These are phyloP conservation scores for Entosphenus tridentatus DNA, from an alignment of 2,113 vertebrate genomes.

Conservation along the genomic window DNA sequence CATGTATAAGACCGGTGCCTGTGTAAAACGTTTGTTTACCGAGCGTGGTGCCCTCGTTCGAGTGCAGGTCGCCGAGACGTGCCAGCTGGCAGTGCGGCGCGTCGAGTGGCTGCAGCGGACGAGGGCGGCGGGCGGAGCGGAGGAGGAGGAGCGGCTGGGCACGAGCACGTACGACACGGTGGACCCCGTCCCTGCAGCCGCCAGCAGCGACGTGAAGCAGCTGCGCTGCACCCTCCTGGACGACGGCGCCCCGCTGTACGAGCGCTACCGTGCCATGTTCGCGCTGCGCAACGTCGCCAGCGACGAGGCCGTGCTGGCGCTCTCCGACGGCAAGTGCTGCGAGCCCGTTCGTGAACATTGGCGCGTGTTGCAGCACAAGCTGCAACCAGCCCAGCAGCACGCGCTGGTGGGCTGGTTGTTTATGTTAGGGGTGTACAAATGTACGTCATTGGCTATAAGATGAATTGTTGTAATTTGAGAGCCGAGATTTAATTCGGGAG, in stretches of 20 bases:
- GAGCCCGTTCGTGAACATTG: neutral
- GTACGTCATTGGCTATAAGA: too few relatives aligned
- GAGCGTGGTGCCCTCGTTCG: fast-evolving
- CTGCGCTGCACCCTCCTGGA: conserved; percentile 36
- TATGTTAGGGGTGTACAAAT: too few relatives aligned
- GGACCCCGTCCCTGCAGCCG: conserved; percentile 54
- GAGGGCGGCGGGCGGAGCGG: conserved; percentile 10
- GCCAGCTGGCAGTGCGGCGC: conserved; percentile 50
- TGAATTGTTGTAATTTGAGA: too few relatives aligned
- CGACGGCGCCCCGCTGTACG: conserved; percentile 38
- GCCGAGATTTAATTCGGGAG: too few relatives aligned
- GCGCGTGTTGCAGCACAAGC: too few relatives aligned
- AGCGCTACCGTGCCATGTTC: conserved; percentile 86
- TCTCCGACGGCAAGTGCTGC: conserved; percentile 43
- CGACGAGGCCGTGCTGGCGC: conserved; percentile 38
- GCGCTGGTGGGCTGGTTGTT: too few relatives aligned
- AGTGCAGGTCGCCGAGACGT: conserved; percentile 65
- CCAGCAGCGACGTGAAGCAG: conserved; percentile 20
- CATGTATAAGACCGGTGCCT: neutral
- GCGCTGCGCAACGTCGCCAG: conserved; percentile 48
- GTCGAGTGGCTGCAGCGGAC: conserved; percentile 51
- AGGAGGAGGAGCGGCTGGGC: neutral
- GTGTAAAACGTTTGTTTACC: neutral
- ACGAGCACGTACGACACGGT: conserved; percentile 44
- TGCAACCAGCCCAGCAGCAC: too few relatives aligned